A percentile compares a stretch with the other conserved stretches of the same genome.
Evolutionary conservation across 1,140 invertebrate species (phyloP).

Genomic region (Antheraea mylitta): DNA sequence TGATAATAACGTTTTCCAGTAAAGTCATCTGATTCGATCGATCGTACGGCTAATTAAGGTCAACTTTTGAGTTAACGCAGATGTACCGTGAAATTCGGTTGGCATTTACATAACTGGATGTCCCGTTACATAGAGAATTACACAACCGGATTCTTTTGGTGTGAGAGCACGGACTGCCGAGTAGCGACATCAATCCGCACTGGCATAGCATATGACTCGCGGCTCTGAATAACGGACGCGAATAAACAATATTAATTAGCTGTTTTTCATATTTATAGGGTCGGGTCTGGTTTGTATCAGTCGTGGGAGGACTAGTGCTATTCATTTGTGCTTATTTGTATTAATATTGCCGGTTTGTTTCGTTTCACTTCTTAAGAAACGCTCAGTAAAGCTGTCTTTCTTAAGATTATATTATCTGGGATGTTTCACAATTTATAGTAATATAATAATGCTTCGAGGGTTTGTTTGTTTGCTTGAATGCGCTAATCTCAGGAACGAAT

Average conservation of each 20-base stretch:
- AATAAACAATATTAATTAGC: slow-evolving; percentile 71
- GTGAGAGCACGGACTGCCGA: slow-evolving; percentile 23
- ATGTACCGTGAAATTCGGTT: slow-evolving; percentile 68
- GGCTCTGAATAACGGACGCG: slow-evolving; percentile 59
- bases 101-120: slow-evolving; percentile 75
- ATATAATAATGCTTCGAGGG: too few relatives aligned
- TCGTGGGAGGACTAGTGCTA: slow-evolving; percentile 52
- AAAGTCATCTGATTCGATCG: slow-evolving; percentile 19
- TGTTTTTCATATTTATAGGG: slow-evolving; percentile 64
- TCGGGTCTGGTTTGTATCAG: slow-evolving; percentile 44
- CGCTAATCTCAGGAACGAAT: too few relatives aligned
- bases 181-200: slow-evolving; percentile 39
- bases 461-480: too few relatives aligned
- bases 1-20: not conserved
- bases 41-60: slow-evolving; percentile 42
- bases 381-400: slow-evolving; percentile 11
- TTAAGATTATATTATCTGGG: too few relatives aligned
- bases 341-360: too few relatives aligned
- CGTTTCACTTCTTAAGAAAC: not conserved
- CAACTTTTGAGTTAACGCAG: slow-evolving; percentile 56
- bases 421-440: too few relatives aligned
- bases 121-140: slow-evolving; percentile 73
- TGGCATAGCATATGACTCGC: slow-evolving; percentile 46
- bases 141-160: slow-evolving; percentile 59
- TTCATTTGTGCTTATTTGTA: not conserved